Evolutionary conservation across 2,113 vertebrate species (phyloP).

Genomic region (Todiramphus chloris): DNA sequence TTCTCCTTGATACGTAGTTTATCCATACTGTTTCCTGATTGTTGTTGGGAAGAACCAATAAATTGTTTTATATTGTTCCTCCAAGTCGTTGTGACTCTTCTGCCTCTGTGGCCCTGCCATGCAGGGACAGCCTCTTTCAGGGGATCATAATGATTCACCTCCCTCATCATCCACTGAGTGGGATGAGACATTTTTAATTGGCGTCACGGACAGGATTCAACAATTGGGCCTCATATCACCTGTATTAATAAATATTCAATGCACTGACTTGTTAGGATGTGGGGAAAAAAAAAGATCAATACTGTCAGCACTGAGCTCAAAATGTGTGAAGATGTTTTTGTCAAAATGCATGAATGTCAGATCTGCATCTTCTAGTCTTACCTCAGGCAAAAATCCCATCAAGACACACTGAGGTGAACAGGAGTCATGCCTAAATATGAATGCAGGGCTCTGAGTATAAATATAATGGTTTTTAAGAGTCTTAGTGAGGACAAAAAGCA

Average conservation of each 20-base stretch:
- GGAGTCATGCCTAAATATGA: background rate
- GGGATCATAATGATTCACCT: too few species aligned
- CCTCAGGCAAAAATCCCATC: background rate
- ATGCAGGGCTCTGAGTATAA: background rate
- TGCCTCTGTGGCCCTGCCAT: too few species aligned
- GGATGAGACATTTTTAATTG: too few species aligned
- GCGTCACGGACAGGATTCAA: too few species aligned
- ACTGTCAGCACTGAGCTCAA: background rate
- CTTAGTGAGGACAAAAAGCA: background rate
- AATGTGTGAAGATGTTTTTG: background rate
- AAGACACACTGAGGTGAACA: background rate
- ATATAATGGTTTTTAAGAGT: background rate
- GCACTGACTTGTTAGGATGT: background rate
- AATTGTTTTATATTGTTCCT: too few species aligned
- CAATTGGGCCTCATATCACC: background rate
- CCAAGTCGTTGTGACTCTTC: too few species aligned
- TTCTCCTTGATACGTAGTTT: too few species aligned
- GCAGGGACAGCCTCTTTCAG: too few species aligned
- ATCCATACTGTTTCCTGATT: too few species aligned
- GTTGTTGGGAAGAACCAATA: too few species aligned
- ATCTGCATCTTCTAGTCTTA: background rate
- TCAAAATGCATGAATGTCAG: slow-evolving; percentile 1
- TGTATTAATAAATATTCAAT: background rate
- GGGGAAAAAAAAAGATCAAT: background rate
- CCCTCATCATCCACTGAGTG: too few species aligned